A percentile compares a stretch with the other conserved stretches of the same genome.
Conservation (phyloP, 1,140 invertebrate genomes). For the Apis mellifera region Amel_HAv3.1 CM009936.2:9636501-9637000, state of each 20-base stretch:
- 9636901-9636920: too few relatives aligned
- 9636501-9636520: not conserved
- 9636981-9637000: not conserved
- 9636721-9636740: constrained; percentile 5
- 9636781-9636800: too few relatives aligned
- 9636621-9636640: constrained; percentile 22
- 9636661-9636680: too few relatives aligned
- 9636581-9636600: constrained; percentile 34
- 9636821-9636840: too few relatives aligned
- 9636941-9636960: not conserved
- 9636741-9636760: not conserved
- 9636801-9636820: too few relatives aligned
- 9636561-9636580: not conserved
- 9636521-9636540: not conserved
- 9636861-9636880: too few relatives aligned
- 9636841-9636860: too few relatives aligned
- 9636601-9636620: constrained; percentile 44
- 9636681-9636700: not conserved
- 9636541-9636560: constrained; percentile 21
- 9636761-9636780: too few relatives aligned
- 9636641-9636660: constrained; percentile 2
- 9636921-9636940: too few relatives aligned
- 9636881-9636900: too few relatives aligned
- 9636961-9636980: not conserved
- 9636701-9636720: constrained; percentile 9